Conservation (phyloP, 2,797 vertebrate genomes). For the Melopsittacus undulatus region DNA sequence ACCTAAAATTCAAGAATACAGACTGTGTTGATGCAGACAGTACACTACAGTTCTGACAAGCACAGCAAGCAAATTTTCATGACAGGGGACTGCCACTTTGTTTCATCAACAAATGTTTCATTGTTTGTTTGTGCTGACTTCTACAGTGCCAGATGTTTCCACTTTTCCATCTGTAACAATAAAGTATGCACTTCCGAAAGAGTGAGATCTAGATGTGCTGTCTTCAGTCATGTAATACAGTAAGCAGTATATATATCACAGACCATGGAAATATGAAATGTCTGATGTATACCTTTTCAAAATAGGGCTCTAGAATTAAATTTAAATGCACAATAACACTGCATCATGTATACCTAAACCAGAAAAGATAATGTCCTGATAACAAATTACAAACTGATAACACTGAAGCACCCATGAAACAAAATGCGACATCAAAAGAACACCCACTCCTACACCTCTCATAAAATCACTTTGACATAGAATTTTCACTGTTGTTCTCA, state of each 20-base stretch:
- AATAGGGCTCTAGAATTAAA: not conserved
- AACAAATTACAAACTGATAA: not conserved
- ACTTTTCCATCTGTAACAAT: not conserved
- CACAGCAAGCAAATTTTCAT: not conserved
- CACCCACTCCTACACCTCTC: not conserved
- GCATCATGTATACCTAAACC: not conserved
- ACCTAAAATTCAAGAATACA: not conserved
- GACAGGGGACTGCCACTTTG: not conserved
- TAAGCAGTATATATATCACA: not conserved
- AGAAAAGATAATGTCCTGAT: not conserved
- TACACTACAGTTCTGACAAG: not conserved
- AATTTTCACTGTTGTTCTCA: not conserved
- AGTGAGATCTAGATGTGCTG: accelerated
- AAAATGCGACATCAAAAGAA: not conserved
- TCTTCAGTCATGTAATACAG: not conserved
- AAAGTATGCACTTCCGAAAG: not conserved
- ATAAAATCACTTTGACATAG: not conserved
- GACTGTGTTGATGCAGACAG: not conserved
- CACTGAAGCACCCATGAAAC: not conserved
- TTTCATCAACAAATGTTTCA: not conserved
- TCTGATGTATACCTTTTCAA: not conserved
- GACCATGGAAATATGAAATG: not conserved
- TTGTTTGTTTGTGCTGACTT: not conserved
- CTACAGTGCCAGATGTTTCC: not conserved
- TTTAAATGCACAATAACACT: not conserved